Evolutionary conservation across 2,888 invertebrate genomes (phyloP).

Genomic region (Drosophila borborema): DNA sequence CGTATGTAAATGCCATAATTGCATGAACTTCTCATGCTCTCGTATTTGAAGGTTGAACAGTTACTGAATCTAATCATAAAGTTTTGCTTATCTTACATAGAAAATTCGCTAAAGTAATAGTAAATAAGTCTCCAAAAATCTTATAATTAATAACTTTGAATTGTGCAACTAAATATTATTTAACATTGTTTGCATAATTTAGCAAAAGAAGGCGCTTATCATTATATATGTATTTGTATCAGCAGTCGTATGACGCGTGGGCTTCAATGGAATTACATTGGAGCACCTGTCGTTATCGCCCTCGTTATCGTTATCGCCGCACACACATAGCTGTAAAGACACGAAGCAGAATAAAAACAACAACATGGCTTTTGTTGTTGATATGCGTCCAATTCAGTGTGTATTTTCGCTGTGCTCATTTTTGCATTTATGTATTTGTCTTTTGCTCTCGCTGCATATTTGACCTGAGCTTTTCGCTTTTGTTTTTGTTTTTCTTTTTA

Average conservation of each 20-base stretch:
- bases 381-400: background rate
- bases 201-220: slow-evolving; percentile 19
- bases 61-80: too few relatives aligned
- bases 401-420: slow-evolving; percentile 22
- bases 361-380: background rate
- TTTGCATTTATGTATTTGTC: slow-evolving; percentile 24
- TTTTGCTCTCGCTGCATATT: slow-evolving; percentile 40
- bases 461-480: slow-evolving; percentile 34
- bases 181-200: slow-evolving; percentile 26
- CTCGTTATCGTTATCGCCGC: slow-evolving; percentile 24
- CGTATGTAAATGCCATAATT: slow-evolving; percentile 39
- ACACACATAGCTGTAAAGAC: background rate
- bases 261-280: slow-evolving; percentile 25
- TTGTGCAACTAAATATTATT: slow-evolving; percentile 1
- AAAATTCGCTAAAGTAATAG: too few relatives aligned
- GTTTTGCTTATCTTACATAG: too few relatives aligned
- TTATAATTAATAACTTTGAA: slow-evolving; percentile 13
- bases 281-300: slow-evolving; percentile 44
- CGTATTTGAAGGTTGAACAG: slow-evolving; percentile 25
- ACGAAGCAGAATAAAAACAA: background rate
- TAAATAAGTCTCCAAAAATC: background rate
- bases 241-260: slow-evolving; percentile 27
- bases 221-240: slow-evolving; percentile 4
- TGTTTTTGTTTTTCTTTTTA: slow-evolving; percentile 8
- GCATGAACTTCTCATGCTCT: slow-evolving; percentile 43